A percentile compares a stretch with the other conserved stretches of the same genome.
phyloP scores from a whole-genome alignment of 2,888 invertebrate genomes.

The Pegoplata infirma region DNA sequence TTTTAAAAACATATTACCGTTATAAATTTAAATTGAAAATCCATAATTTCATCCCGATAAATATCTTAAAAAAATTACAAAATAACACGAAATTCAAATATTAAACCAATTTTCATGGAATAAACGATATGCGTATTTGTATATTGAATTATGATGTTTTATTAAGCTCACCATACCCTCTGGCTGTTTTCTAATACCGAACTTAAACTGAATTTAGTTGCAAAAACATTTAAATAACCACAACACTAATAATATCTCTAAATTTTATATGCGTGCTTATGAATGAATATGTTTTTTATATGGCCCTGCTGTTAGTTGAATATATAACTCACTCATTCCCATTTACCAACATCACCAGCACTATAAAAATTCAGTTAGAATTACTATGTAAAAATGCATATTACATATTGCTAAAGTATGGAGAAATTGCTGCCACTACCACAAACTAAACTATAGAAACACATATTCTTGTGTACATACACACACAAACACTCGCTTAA shows the following conservation, averaged over 20 bases:
- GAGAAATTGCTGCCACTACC: conserved; percentile 50
- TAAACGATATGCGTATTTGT: neutral
- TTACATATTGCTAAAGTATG: conserved; percentile 38
- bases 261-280: neutral
- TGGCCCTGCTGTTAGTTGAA: conserved; percentile 64
- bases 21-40: too few relatives aligned
- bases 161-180: too few relatives aligned
- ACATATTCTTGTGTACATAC: conserved; percentile 62
- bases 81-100: too few relatives aligned
- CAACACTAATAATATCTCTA: conserved; percentile 15
- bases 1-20: too few relatives aligned
- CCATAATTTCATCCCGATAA: too few relatives aligned
- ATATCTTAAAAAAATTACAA: too few relatives aligned
- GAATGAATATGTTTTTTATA: neutral
- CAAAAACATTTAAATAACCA: conserved; percentile 25
- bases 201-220: conserved; percentile 21
- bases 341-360: conserved; percentile 71
- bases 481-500: conserved; percentile 15
- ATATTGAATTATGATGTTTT: neutral
- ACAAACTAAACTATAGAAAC: conserved; percentile 38
- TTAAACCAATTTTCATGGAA: too few relatives aligned
- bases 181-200: neutral
- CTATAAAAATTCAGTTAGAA: conserved; percentile 41
- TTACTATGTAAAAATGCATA: conserved; percentile 44
- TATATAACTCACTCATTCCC: conserved; percentile 74